Conservation (phyloP, 2,888 invertebrate genomes). For the Strigamia crassipes region DNA sequence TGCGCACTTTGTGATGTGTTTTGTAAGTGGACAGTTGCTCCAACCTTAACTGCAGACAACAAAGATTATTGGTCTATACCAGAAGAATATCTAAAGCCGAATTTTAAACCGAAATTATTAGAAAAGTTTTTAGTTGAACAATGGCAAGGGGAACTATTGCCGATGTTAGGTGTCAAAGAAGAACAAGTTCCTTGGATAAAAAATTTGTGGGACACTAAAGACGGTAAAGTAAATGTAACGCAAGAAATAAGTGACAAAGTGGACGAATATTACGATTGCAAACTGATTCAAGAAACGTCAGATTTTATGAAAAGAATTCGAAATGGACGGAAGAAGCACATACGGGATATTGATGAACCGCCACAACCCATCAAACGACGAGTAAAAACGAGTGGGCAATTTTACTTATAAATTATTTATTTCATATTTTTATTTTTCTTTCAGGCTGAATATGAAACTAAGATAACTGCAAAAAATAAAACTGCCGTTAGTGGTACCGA, state of each 20-base stretch:
- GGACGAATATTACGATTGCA: background rate
- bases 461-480: too few species aligned
- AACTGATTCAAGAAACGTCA: background rate
- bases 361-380: background rate
- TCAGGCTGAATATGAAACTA: background rate
- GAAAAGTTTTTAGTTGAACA: background rate
- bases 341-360: background rate
- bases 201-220: background rate
- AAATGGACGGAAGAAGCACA: background rate
- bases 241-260: background rate
- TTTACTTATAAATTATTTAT: too few species aligned
- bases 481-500: too few species aligned
- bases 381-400: background rate
- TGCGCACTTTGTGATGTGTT: conserved; percentile 6
- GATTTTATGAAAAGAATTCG: background rate
- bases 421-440: background rate
- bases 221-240: background rate
- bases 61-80: background rate
- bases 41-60: background rate
- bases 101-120: background rate
- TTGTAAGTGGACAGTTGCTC: background rate
- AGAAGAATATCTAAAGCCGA: background rate
- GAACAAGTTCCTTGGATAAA: background rate
- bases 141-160: background rate
- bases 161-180: background rate